Evolutionary conservation across 2,797 vertebrate species (phyloP).

Genomic region (Poeciliopsis presidionis): DNA sequence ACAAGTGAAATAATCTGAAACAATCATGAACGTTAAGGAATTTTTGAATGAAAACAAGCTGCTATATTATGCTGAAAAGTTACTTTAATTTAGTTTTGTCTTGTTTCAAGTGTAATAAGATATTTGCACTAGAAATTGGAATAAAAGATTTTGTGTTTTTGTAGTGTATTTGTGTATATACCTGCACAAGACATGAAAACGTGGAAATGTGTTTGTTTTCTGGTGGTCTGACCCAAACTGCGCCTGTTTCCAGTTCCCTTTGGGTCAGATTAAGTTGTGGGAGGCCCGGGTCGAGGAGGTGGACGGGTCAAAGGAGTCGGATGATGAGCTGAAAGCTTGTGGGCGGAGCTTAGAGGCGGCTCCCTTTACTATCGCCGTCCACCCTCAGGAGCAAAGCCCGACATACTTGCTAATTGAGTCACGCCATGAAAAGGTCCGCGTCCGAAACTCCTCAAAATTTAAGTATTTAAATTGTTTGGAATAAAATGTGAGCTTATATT

Average conservation of each 20-base stretch:
- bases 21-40: no score
- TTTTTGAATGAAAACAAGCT: no score
- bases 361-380: slow-evolving; percentile 87
- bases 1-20: no score
- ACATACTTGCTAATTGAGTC: slow-evolving; percentile 93
- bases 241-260: slow-evolving; percentile 87
- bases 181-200: background rate
- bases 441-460: background rate
- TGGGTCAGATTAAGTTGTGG: slow-evolving; percentile 95
- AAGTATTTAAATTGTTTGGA: background rate
- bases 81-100: no score
- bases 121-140: no score
- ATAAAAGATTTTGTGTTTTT: no score
- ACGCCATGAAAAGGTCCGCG: slow-evolving; percentile 89
- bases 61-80: no score
- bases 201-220: background rate
- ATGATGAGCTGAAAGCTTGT: slow-evolving; percentile 87
- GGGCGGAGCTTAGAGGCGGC: slow-evolving; percentile 84
- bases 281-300: slow-evolving; percentile 93
- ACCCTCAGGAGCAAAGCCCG: slow-evolving; percentile 90
- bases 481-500: background rate
- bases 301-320: slow-evolving; percentile 89
- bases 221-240: background rate
- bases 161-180: no score
- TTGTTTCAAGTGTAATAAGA: no score